These are phyloP conservation scores for Hyles lineata DNA, from an alignment of 2,888 invertebrate species.

Conservation along the genomic window DNA sequence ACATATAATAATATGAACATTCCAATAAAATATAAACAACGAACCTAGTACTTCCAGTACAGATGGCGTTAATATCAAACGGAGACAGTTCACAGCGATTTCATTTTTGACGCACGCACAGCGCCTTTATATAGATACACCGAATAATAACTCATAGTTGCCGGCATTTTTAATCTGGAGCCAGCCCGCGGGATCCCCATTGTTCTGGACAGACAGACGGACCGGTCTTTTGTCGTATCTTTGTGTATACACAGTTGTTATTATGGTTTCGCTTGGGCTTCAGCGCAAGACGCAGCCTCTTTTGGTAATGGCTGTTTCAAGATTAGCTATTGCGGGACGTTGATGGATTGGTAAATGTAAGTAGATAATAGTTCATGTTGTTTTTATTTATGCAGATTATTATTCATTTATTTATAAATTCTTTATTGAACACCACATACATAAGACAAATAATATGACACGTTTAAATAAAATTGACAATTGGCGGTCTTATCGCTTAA, in stretches of 20 bases:
- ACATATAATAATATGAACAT: too few species aligned
- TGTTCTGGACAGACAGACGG: constrained; percentile 56
- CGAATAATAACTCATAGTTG: constrained; percentile 30
- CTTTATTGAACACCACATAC: background rate
- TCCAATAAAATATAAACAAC: too few species aligned
- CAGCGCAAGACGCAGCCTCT: constrained; percentile 38
- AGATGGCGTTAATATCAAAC: too few species aligned
- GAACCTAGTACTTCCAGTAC: too few species aligned
- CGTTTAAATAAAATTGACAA: too few species aligned
- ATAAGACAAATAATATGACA: too few species aligned
- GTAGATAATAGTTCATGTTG: background rate
- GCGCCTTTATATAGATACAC: constrained; percentile 1
- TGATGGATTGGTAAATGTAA: constrained; percentile 22
- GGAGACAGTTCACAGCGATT: background rate
- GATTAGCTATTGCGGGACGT: constrained; percentile 9
- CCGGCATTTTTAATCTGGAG: constrained; percentile 53
- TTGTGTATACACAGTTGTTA: constrained; percentile 18
- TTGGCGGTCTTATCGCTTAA: too few species aligned
- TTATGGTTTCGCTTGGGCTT: constrained; percentile 21
- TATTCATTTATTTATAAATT: background rate
- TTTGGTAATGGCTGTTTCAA: constrained; percentile 45
- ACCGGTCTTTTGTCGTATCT: constrained; percentile 38
- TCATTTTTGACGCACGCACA: constrained; percentile 11
- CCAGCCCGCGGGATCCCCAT: constrained; percentile 54
- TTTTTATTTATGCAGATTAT: background rate